Conservation (phyloP, 2,113 vertebrate genomes). For the Strix aluco region DNA sequence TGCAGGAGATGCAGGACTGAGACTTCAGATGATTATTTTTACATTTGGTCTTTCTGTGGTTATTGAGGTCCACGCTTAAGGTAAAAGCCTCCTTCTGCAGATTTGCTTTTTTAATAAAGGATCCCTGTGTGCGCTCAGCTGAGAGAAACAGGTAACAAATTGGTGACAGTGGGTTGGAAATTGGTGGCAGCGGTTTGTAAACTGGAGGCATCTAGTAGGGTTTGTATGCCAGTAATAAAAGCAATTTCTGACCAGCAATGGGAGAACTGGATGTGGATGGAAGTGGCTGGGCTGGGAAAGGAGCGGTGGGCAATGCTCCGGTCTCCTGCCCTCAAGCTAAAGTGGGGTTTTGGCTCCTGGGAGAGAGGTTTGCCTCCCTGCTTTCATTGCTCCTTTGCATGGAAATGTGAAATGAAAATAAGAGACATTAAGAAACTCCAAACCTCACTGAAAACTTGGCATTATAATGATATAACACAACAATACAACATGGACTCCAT, state of each 20-base stretch:
- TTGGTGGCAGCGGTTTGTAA: neutral
- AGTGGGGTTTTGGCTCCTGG: neutral
- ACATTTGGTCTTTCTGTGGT: constrained; percentile 4
- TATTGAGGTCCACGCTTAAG: neutral
- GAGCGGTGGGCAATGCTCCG: accelerated
- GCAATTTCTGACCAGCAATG: neutral
- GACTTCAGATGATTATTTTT: constrained; percentile 11
- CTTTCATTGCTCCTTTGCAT: neutral
- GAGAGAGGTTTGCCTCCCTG: neutral
- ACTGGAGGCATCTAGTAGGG: neutral
- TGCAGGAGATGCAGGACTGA: constrained; percentile 13
- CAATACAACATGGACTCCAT: neutral
- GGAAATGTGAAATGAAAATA: neutral
- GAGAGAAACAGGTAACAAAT: neutral
- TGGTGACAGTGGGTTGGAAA: neutral
- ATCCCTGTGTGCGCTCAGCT: accelerated
- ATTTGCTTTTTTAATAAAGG: neutral
- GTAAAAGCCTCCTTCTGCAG: neutral
- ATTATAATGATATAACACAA: neutral
- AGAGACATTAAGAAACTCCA: neutral
- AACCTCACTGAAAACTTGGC: constrained; percentile 16
- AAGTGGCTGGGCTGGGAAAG: neutral
- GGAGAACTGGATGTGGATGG: neutral
- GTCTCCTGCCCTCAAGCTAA: neutral
- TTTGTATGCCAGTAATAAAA: neutral